phyloP scores from a whole-genome alignment of 2,797 vertebrate species.

The Stomatorhinus walkeri region DNA sequence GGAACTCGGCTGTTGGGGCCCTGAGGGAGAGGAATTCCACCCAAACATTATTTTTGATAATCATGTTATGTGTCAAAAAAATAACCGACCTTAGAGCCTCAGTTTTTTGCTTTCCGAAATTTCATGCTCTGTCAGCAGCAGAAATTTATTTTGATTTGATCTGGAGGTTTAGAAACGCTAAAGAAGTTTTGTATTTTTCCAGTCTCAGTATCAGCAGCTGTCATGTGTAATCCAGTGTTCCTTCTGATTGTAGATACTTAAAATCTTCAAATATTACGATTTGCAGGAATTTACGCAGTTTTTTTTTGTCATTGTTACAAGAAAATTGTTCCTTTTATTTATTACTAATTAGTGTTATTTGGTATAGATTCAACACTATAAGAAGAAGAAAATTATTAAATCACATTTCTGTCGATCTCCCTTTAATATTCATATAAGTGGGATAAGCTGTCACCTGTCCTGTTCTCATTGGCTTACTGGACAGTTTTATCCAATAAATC shows the following conservation, averaged over 20 bases:
- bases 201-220: background rate
- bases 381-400: background rate
- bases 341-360: background rate
- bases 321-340: background rate
- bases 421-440: background rate
- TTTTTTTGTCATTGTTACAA: background rate
- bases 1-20: background rate
- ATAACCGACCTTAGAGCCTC: background rate
- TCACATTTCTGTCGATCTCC: background rate
- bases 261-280: background rate
- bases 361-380: background rate
- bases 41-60: background rate
- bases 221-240: background rate
- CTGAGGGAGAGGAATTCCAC: background rate
- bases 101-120: background rate
- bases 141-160: constrained; percentile 3
- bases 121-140: background rate
- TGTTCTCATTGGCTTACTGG: background rate
- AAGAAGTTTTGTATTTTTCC: background rate
- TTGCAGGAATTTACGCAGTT: background rate
- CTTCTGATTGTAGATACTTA: background rate
- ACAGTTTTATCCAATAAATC: background rate
- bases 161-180: background rate
- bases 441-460: background rate
- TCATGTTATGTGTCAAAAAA: background rate